Conservation (phyloP, 1,140 invertebrate genomes). For the Lamellibrachia luymesi region DNA sequence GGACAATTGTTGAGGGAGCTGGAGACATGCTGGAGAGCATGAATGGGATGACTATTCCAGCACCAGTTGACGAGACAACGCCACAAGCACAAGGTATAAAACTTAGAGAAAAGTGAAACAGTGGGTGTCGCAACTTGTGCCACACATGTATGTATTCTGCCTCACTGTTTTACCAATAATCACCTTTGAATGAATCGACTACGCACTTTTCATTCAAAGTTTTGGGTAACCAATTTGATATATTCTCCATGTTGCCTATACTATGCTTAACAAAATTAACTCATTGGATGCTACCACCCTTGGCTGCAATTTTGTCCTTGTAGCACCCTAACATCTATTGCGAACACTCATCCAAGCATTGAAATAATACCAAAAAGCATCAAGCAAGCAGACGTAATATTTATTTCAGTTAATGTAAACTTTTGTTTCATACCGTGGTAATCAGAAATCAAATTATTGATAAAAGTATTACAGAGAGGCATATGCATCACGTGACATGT, state of each 20-base stretch:
- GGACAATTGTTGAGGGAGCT: slow-evolving; percentile 26
- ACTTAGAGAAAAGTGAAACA: not conserved
- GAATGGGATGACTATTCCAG: not conserved
- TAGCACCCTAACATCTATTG: not conserved
- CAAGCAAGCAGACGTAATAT: not conserved
- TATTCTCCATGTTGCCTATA: not conserved
- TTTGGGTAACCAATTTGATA: not conserved
- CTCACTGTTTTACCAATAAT: slow-evolving; percentile 1
- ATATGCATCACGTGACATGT: not conserved
- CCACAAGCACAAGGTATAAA: not conserved
- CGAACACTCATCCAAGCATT: not conserved
- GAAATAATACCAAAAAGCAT: not conserved
- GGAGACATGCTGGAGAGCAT: slow-evolving; percentile 13
- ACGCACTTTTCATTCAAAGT: not conserved
- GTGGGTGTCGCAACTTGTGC: not conserved
- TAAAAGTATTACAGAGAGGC: not conserved
- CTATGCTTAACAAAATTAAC: slow-evolving; percentile 5
- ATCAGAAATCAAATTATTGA: not conserved
- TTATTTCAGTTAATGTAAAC: not conserved
- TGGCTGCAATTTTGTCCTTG: not conserved
- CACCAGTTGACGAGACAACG: slow-evolving; percentile 21
- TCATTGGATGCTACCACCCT: not conserved
- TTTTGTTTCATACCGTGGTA: not conserved
- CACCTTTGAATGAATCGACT: not conserved
- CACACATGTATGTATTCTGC: not conserved